These are phyloP conservation scores for Microplitis mediator DNA, from an alignment of 1,140 invertebrate species.

Conservation along the genomic window DNA sequence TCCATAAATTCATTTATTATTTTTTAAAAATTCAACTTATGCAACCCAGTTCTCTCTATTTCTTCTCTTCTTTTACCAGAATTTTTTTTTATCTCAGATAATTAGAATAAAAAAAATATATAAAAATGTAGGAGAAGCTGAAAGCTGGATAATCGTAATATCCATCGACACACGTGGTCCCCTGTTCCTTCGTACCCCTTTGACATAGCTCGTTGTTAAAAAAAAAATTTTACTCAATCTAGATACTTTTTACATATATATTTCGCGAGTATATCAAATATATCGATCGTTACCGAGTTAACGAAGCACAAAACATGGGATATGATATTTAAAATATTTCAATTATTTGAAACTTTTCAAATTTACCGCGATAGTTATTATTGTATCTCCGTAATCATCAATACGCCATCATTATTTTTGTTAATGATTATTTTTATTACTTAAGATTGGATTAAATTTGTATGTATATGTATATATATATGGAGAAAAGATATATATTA, in stretches of 20 bases:
- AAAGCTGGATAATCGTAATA: conserved; percentile 28
- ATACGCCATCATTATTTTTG: neutral
- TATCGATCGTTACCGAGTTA: conserved; percentile 26
- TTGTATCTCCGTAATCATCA: neutral
- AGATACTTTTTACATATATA: neutral
- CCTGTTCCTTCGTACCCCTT: neutral
- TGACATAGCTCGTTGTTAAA: conserved; percentile 14
- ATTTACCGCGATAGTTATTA: too few relatives aligned
- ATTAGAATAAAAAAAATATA: neutral
- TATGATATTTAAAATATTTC: neutral
- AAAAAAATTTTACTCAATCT: conserved; percentile 3
- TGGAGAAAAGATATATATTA: too few relatives aligned
- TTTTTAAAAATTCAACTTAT: too few relatives aligned
- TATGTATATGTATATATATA: neutral
- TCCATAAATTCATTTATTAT: too few relatives aligned
- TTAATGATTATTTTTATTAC: too few relatives aligned
- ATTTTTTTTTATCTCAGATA: conserved; percentile 1
- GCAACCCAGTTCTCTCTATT: too few relatives aligned
- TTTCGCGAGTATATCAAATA: conserved; percentile 19
- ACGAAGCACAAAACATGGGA: conserved; percentile 10
- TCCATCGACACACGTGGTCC: conserved; percentile 27
- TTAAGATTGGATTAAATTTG: neutral
- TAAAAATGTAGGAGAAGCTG: conserved; percentile 7
- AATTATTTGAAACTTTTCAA: too few relatives aligned
- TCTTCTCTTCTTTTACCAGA: too few relatives aligned